Evolutionary conservation across 2,797 vertebrate species (phyloP).

Genomic region (Morelia viridis): DNA sequence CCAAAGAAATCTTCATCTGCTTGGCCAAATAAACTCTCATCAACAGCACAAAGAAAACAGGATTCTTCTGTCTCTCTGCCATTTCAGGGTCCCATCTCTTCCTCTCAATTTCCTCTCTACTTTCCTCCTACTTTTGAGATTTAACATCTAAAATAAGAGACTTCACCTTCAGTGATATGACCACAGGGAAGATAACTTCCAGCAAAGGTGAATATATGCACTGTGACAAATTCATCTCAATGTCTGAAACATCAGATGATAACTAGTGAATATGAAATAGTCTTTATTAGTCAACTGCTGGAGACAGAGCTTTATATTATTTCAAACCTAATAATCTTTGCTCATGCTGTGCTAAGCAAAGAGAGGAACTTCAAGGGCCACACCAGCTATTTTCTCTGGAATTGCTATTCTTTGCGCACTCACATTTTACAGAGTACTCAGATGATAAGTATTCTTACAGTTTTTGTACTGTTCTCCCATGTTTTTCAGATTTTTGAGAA

Average conservation of each 20-base stretch:
- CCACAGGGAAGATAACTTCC: slow-evolving; percentile 35
- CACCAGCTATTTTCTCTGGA: background rate
- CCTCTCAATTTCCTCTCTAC: background rate
- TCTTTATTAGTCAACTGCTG: background rate
- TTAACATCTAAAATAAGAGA: slow-evolving; percentile 1
- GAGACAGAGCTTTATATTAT: background rate
- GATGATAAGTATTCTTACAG: background rate
- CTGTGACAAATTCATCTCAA: background rate
- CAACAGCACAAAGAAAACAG: slow-evolving; percentile 27
- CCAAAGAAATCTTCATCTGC: slow-evolving; percentile 59
- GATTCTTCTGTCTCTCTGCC: slow-evolving; percentile 33
- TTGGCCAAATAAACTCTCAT: slow-evolving; percentile 39
- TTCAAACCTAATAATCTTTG: background rate
- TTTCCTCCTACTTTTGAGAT: background rate
- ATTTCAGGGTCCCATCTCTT: background rate
- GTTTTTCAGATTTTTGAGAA: background rate
- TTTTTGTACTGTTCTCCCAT: background rate
- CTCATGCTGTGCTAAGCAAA: background rate
- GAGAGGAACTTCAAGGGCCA: background rate
- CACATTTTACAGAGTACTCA: background rate
- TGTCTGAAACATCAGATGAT: background rate
- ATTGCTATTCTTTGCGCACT: background rate
- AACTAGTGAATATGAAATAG: background rate
- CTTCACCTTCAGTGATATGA: slow-evolving; percentile 18
- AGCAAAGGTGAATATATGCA: slow-evolving; percentile 9